These are phyloP conservation scores for Nematostella vectensis DNA, from an alignment of 92 coral and sea anemone species.

Conservation along the genomic window DNA sequence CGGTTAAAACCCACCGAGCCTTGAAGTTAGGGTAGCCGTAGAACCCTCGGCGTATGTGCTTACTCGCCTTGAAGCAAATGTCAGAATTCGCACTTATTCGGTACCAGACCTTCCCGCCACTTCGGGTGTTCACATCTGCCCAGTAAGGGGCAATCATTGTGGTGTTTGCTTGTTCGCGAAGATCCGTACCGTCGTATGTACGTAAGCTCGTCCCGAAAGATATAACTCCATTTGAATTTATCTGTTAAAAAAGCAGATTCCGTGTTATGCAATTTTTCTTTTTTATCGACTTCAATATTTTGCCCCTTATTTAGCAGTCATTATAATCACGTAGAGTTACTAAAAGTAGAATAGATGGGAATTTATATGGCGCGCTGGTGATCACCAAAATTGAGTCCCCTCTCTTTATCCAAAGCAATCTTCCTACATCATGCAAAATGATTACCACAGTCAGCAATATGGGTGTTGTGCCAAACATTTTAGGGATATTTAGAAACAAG, in stretches of 20 bases:
- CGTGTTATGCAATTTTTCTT: neutral
- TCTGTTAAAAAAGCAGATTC: conserved; percentile 15
- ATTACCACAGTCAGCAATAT: too few species aligned
- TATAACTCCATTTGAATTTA: conserved; percentile 61
- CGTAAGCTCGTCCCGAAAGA: conserved; percentile 14
- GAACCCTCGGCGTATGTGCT: conserved; percentile 45
- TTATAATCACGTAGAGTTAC: too few species aligned
- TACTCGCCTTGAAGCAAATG: conserved; percentile 31
- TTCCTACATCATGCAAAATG: too few species aligned
- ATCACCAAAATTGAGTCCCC: too few species aligned
- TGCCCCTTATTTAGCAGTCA: too few species aligned
- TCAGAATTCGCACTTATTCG: conserved; percentile 31
- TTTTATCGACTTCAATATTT: too few species aligned
- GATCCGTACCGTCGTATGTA: conserved; percentile 8
- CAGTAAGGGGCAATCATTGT: conserved; percentile 73
- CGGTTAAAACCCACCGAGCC: conserved; percentile 54
- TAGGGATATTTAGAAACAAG: too few species aligned
- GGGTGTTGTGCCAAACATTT: too few species aligned
- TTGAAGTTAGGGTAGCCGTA: conserved; percentile 29
- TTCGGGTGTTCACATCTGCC: conserved; percentile 69
- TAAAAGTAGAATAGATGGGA: too few species aligned
- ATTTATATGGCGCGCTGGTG: too few species aligned
- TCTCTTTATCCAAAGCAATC: too few species aligned
- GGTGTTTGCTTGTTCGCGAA: conserved; percentile 8
- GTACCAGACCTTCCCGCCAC: conserved; percentile 78